Base-by-base conservation (phyloP, 2,797 vertebrate species). In the Varecia variegata region DNA sequence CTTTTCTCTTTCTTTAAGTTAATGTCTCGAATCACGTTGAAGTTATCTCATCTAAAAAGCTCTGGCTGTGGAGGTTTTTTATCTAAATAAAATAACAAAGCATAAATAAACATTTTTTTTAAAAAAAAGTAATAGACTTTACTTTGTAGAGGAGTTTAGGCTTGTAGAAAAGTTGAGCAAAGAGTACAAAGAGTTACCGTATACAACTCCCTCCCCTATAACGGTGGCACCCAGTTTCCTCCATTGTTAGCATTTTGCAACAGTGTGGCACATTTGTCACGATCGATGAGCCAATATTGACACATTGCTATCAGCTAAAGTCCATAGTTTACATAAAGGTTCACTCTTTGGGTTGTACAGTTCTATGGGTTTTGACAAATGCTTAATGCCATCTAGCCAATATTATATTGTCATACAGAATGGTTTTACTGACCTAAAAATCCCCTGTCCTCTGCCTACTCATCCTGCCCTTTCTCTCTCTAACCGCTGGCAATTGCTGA, bases 1-100 rank as follows among this genome's bases (percentile, higher is more conserved):
- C 23, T 92, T 93, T 88, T 67, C 32, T 71, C 23, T 47, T 13
- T 52, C 60, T 90, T 45, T 25, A 56, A 50, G 15, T 73, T 86
- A 68, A 82, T 23, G 47, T 82, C 17, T 60, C 62, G 32, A 32
- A 47, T 94, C 27, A 27, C 5, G 38, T 4, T 80, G 81, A 93
- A 14, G 76, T 30, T 27, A 38, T 68, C 17, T 3, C 67, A 50
- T 6, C 17, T 68, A 43, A 30, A 93, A 80, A 17, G 54, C 18
- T 35, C 13, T 85, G 50, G 43, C 10, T 82, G 15, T 17, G 27
- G 54, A 82, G 70, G 12, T n/a, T 56, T 56, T 92, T 76, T 47
- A 58, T 77, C 54, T 52, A 70, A 60, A 27, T 11, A 71, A 71
- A 60, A 54, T 10, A 70, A 56, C n/a, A 79, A 80, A 45, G 25